A percentile compares a stretch with the other conserved stretches of the same genome.
phyloP scores from a whole-genome alignment of 1,140 invertebrate species.

The Pseudomyrmex dendroicus region DNA sequence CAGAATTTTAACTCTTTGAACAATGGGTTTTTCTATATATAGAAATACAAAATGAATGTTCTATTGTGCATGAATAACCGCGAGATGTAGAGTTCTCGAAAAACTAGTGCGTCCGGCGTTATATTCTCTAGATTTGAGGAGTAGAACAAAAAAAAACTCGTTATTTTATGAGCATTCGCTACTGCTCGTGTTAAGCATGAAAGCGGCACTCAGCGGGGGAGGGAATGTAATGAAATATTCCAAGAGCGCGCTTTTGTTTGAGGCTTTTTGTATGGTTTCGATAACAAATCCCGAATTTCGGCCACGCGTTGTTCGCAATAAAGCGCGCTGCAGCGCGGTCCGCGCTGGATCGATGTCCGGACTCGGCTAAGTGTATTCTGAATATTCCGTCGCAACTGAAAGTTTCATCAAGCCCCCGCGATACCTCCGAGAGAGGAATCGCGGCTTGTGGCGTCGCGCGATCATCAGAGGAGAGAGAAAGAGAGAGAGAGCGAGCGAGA shows the following conservation, averaged over 20 bases:
- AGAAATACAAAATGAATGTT: background rate
- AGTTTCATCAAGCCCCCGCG: constrained; percentile 28
- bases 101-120: background rate
- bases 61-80: background rate
- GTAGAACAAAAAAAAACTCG: background rate
- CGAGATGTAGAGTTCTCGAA: background rate
- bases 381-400: constrained; percentile 36
- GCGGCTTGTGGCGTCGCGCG: constrained; percentile 19
- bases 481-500: background rate
- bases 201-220: background rate
- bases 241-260: constrained; percentile 16
- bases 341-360: constrained; percentile 27
- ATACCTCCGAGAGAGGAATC: constrained; percentile 31
- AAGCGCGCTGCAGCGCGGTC: constrained; percentile 26
- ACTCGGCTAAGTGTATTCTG: constrained; percentile 41
- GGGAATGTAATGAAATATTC: constrained; percentile 33
- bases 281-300: constrained; percentile 30
- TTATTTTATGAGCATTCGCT: constrained; percentile 23
- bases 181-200: constrained; percentile 8
- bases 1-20: background rate
- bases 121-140: background rate
- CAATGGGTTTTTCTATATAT: background rate
- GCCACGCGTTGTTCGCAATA: constrained; percentile 17
- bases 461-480: constrained; percentile 5
- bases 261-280: constrained; percentile 28